phyloP scores from a whole-genome alignment of 1,140 invertebrate genomes.

The Aphidius ervi region DNA sequence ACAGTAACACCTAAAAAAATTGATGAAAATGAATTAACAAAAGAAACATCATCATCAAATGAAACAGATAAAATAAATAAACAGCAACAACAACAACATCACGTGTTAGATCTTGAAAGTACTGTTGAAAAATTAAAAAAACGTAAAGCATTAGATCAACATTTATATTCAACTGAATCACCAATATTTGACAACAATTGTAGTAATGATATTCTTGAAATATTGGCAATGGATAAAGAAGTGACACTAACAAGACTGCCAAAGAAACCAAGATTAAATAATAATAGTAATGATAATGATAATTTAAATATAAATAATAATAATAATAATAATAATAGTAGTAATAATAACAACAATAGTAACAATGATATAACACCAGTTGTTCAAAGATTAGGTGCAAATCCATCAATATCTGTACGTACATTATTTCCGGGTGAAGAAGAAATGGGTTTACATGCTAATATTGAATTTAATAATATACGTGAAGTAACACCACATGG shows the following conservation, averaged over 20 bases:
- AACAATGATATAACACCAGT: conserved; percentile 45
- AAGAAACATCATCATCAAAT: neutral
- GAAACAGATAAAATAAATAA: conserved; percentile 7
- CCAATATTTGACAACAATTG: conserved; percentile 19
- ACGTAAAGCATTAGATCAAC: conserved; percentile 40
- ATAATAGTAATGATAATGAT: neutral
- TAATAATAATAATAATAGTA: too few relatives aligned
- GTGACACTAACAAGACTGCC: conserved; percentile 48
- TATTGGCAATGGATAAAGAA: conserved; percentile 49
- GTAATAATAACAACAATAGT: too few relatives aligned
- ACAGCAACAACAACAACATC: conserved; percentile 24
- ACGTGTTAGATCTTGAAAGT: conserved; percentile 41
- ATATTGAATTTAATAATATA: conserved; percentile 65
- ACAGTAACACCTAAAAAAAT: conserved; percentile 17
- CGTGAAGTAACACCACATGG: conserved; percentile 68
- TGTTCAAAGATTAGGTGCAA: conserved; percentile 61
- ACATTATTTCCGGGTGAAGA: conserved; percentile 76
- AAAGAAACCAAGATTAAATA: conserved; percentile 39
- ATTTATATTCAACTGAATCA: conserved; percentile 21
- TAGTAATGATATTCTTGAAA: conserved; percentile 40
- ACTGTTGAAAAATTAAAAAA: conserved; percentile 50
- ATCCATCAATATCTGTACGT: conserved; percentile 74
- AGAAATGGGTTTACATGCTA: conserved; percentile 71
- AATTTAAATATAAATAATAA: too few relatives aligned
- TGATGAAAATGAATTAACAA: conserved; percentile 19